A percentile compares a stretch with the other conserved stretches of the same genome.
phyloP scores from a whole-genome alignment of 2,797 vertebrate species.

The Rachycentron canadum region DNA sequence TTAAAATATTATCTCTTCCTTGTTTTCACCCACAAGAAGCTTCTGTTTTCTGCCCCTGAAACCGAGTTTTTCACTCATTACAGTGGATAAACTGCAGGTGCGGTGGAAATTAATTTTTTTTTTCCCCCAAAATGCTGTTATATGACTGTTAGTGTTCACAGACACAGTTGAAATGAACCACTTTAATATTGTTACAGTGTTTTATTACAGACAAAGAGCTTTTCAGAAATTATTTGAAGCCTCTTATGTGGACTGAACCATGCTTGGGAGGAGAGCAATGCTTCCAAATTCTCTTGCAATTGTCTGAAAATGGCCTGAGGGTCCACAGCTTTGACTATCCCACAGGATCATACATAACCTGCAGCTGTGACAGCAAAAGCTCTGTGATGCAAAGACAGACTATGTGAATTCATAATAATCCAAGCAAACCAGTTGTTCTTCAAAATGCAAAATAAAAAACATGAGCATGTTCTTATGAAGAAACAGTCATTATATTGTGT shows the following conservation, averaged over 20 bases:
- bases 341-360: neutral
- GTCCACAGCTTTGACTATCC: neutral
- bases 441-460: neutral
- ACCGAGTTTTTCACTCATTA: neutral
- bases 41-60: neutral
- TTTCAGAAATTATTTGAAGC: neutral
- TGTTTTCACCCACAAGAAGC: neutral
- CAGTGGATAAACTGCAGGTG: neutral
- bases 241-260: neutral
- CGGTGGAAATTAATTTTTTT: no score
- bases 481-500: neutral
- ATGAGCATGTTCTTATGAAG: neutral
- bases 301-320: neutral
- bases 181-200: neutral
- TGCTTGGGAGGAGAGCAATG: constrained; percentile 1
- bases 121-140: constrained; percentile 6
- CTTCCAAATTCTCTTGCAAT: constrained; percentile 5
- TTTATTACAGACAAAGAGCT: neutral
- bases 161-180: neutral
- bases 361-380: constrained; percentile 9
- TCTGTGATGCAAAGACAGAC: constrained; percentile 1
- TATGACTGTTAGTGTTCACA: constrained; percentile 4
- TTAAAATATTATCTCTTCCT: neutral
- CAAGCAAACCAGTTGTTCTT: constrained; percentile 2
- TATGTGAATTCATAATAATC: neutral